Evolutionary conservation across 2,797 vertebrate species (phyloP).

Genomic region (Leptoclinus maculatus): DNA sequence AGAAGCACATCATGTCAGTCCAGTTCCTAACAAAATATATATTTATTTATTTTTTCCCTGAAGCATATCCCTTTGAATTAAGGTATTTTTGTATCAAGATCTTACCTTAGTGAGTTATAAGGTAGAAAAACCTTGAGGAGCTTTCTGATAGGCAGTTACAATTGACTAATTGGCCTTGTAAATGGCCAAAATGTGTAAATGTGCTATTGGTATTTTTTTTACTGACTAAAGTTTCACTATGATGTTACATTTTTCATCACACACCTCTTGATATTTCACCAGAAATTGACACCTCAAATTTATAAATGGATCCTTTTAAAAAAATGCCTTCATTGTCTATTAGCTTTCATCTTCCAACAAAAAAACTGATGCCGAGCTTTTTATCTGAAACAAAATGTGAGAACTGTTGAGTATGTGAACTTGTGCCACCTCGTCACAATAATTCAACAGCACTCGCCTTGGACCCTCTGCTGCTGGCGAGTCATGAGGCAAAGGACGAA

Average conservation of each 20-base stretch:
- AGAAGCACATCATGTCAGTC: not conserved
- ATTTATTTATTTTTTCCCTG: no score
- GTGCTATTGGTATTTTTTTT: not conserved
- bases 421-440: constrained; percentile 6
- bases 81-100: not conserved
- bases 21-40: not conserved
- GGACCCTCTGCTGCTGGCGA: constrained; percentile 3
- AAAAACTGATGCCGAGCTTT: constrained; percentile 47
- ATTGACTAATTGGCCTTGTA: not conserved
- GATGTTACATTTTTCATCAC: not conserved
- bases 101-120: not conserved
- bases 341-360: constrained; percentile 31
- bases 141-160: not conserved
- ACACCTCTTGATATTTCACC: not conserved
- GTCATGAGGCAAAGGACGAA: constrained; percentile 37
- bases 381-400: constrained; percentile 16
- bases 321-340: not conserved
- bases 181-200: no score
- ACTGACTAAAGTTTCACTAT: not conserved
- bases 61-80: not conserved
- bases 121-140: not conserved
- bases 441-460: constrained; percentile 35
- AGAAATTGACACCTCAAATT: not conserved
- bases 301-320: constrained; percentile 5
- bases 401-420: constrained; percentile 36